These are phyloP conservation scores for Bombus picipes DNA, from an alignment of 1,140 invertebrate genomes.

Conservation along the genomic window DNA sequence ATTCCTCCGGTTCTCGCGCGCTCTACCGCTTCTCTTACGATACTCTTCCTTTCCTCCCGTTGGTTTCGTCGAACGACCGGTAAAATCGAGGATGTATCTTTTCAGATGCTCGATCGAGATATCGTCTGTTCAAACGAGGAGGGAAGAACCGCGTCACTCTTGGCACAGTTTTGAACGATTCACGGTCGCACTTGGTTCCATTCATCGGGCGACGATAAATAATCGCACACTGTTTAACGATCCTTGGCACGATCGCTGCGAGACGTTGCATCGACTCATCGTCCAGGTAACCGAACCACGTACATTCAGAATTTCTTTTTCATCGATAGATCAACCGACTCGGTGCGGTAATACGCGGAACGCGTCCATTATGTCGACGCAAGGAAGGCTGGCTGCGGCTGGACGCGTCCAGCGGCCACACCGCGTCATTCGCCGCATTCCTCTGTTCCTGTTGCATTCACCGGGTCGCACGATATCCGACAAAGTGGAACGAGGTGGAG, in stretches of 20 bases:
- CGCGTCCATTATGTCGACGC: neutral
- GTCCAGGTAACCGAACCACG: neutral
- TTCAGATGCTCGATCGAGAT: accelerated
- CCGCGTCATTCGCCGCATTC: conserved; percentile 17
- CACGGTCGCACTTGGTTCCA: conserved; percentile 1
- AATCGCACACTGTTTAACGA: neutral
- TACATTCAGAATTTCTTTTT: neutral
- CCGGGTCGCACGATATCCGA: neutral
- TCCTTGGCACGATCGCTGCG: conserved; percentile 10
- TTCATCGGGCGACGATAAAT: neutral
- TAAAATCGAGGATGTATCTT: neutral
- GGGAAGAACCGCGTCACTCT: neutral
- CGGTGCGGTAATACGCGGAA: neutral
- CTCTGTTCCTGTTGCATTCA: neutral
- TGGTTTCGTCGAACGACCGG: too few species aligned
- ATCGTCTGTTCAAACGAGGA: neutral
- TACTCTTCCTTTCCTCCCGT: accelerated
- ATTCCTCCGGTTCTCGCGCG: accelerated
- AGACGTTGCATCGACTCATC: neutral
- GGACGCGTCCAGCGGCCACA: conserved; percentile 27
- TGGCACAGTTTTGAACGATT: neutral
- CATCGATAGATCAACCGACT: neutral
- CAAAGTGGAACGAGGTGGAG: neutral
- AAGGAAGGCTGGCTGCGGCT: neutral
- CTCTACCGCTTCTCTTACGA: accelerated